These are phyloP conservation scores for Psittacula echo DNA, from an alignment of 2,797 vertebrate species.

Conservation along the genomic window DNA sequence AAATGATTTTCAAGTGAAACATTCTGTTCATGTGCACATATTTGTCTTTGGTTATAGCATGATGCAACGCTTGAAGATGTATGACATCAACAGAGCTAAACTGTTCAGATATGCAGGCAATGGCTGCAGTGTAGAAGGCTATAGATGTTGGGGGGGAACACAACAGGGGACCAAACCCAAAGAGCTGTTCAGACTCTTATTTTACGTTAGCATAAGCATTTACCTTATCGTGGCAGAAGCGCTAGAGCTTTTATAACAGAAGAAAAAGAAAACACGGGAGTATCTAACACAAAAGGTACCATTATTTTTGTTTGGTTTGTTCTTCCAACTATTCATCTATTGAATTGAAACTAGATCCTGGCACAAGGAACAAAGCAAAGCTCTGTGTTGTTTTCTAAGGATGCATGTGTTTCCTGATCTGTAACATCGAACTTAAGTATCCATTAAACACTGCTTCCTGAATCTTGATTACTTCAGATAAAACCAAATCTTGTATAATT, in stretches of 20 bases:
- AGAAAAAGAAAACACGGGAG: background rate
- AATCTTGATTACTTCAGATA: background rate
- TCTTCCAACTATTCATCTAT: background rate
- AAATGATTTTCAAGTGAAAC: background rate
- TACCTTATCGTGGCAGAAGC: background rate
- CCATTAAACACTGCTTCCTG: background rate
- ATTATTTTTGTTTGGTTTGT: background rate
- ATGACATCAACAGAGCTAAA: background rate
- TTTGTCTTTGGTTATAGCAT: background rate
- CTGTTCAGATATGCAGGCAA: background rate
- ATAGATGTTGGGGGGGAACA: background rate
- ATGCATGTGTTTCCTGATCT: conserved; percentile 26
- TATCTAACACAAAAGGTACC: background rate
- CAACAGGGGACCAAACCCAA: accelerated
- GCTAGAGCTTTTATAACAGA: background rate
- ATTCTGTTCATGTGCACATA: accelerated
- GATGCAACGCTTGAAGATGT: background rate
- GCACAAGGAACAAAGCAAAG: background rate
- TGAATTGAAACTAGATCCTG: background rate
- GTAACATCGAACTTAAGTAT: background rate
- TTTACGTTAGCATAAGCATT: background rate
- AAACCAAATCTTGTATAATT: background rate
- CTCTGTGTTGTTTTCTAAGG: background rate
- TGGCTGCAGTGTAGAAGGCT: background rate
- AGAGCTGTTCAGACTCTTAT: background rate